Conservation (phyloP, 2,888 invertebrate species). For the Herminia tarsipennalis region DNA sequence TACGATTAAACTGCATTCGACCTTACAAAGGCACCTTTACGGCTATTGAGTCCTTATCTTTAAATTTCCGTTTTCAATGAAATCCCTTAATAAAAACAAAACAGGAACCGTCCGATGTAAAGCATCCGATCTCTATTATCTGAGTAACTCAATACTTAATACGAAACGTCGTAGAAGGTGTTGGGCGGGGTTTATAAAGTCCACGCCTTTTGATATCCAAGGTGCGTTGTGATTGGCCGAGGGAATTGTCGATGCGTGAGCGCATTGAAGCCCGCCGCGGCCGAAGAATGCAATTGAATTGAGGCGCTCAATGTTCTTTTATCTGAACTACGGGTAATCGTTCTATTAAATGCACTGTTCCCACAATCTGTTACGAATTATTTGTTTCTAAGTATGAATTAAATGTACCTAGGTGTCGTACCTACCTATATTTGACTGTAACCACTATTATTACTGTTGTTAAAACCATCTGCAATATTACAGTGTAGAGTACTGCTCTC, state of each 20-base stretch:
- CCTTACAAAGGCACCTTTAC: constrained; percentile 48
- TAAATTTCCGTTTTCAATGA: constrained; percentile 61
- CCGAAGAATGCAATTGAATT: constrained; percentile 73
- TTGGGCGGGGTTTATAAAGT: constrained; percentile 55
- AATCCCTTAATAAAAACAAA: constrained; percentile 55
- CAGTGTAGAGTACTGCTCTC: too few relatives aligned
- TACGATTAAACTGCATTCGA: constrained; percentile 41
- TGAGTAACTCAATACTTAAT: constrained; percentile 68
- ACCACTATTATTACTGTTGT: too few relatives aligned
- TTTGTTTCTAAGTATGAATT: constrained; percentile 29
- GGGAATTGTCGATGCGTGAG: constrained; percentile 55
- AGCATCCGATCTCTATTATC: constrained; percentile 67
- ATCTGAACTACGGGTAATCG: constrained; percentile 63
- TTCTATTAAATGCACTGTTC: constrained; percentile 51
- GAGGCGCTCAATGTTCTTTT: constrained; percentile 67
- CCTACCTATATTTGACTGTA: too few relatives aligned
- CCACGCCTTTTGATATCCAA: constrained; percentile 60
- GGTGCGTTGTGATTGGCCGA: constrained; percentile 63
- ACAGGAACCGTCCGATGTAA: constrained; percentile 47
- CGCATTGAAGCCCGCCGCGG: constrained; percentile 56
- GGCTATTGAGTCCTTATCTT: constrained; percentile 51
- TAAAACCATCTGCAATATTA: too few relatives aligned
- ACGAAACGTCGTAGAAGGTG: constrained; percentile 65
- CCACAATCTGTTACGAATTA: constrained; percentile 20
- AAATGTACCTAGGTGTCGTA: constrained; percentile 26